Conservation (phyloP, 2,113 vertebrate genomes). For the Atractosteus spatula region DNA sequence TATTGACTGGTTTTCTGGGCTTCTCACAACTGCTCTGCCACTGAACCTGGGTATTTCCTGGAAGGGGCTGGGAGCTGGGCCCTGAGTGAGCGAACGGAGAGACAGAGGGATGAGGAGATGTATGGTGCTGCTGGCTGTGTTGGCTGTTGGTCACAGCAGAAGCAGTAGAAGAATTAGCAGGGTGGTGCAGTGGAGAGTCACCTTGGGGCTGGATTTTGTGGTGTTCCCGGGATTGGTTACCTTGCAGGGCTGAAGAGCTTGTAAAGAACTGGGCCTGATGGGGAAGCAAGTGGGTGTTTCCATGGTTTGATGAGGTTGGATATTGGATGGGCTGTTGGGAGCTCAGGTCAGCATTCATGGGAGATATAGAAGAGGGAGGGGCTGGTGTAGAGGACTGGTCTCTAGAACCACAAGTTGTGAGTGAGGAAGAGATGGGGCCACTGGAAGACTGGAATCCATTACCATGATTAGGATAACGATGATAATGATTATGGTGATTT, state of each 20-base stretch:
- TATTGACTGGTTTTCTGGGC: constrained; percentile 53
- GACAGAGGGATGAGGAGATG: constrained; percentile 52
- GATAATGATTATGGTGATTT: constrained; percentile 37
- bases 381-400: constrained; percentile 37
- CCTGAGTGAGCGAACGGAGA: constrained; percentile 44
- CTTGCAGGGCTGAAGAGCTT: constrained; percentile 45
- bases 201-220: constrained; percentile 64
- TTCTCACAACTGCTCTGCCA: constrained; percentile 44
- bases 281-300: too few relatives aligned
- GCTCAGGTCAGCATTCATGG: too few relatives aligned
- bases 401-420: constrained; percentile 39
- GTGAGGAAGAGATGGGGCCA: constrained; percentile 36
- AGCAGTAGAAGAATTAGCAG: neutral
- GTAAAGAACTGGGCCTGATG: too few relatives aligned
- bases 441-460: constrained; percentile 38
- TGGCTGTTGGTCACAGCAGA: neutral
- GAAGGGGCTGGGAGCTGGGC: constrained; percentile 44
- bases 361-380: constrained; percentile 39
- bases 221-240: constrained; percentile 52
- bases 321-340: too few relatives aligned
- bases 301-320: too few relatives aligned
- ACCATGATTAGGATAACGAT: constrained; percentile 42
- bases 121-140: constrained; percentile 26
- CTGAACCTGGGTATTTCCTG: constrained; percentile 38
- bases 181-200: constrained; percentile 34